Conservation (phyloP, 2,797 vertebrate genomes). For the Austrolebias charrua region DNA sequence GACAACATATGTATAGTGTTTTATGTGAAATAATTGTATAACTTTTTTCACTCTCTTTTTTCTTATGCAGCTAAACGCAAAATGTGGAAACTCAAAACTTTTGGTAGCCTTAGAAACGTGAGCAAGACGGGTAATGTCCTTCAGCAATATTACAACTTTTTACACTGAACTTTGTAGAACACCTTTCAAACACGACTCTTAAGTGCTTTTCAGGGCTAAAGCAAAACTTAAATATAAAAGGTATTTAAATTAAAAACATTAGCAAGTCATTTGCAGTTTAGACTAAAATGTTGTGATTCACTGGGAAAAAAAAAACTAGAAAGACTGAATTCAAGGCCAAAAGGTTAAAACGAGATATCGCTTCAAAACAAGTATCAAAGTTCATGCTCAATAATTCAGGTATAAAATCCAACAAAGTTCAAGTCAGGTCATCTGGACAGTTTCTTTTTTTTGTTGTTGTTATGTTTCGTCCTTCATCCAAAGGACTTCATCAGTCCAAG, state of each 20-base stretch:
- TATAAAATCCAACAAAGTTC: too few relatives aligned
- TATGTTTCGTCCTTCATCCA: too few relatives aligned
- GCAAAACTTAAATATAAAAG: not conserved
- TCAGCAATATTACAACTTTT: slow-evolving; percentile 12
- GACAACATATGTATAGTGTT: too few relatives aligned
- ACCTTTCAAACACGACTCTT: not conserved
- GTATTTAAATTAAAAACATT: not conserved
- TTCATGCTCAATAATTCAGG: too few relatives aligned
- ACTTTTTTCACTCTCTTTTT: slow-evolving; percentile 28
- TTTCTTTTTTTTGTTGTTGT: too few relatives aligned
- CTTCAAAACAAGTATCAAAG: too few relatives aligned
- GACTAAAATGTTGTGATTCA: not conserved
- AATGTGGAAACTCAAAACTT: slow-evolving; percentile 99
- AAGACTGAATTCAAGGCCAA: too few relatives aligned
- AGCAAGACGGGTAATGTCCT: slow-evolving; percentile 94
- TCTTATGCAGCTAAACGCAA: slow-evolving; percentile 88
- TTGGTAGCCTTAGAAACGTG: slow-evolving; percentile 98
- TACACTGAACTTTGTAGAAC: too few relatives aligned
- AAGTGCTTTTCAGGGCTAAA: not conserved
- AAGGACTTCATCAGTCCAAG: too few relatives aligned
- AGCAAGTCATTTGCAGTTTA: too few relatives aligned
- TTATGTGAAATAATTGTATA: too few relatives aligned
- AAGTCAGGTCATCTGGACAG: too few relatives aligned
- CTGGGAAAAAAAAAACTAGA: not conserved
- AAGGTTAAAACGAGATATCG: not conserved